These are phyloP conservation scores for Alces alces DNA, from an alignment of 2,113 vertebrate genomes.

Conservation along the genomic window DNA sequence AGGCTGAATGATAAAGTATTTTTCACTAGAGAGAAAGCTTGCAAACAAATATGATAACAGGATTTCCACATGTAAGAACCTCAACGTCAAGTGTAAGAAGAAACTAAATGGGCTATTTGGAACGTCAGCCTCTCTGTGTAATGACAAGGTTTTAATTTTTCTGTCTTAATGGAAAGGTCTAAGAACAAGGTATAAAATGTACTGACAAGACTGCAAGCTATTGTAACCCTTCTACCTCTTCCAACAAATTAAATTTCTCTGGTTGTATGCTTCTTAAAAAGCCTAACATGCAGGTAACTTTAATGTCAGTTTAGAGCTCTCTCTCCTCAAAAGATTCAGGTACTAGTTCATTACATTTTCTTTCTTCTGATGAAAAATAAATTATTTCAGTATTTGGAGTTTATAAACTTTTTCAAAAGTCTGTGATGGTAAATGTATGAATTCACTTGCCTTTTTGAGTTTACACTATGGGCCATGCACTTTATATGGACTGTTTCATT, in stretches of 20 bases:
- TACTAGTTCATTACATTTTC: background rate
- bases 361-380: background rate
- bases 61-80: slow-evolving; percentile 28
- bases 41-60: slow-evolving; percentile 58
- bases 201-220: background rate
- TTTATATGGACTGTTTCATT: background rate
- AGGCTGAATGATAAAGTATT: slow-evolving; percentile 42
- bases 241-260: slow-evolving; percentile 42
- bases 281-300: background rate
- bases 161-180: background rate
- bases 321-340: background rate
- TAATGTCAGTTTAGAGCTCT: background rate
- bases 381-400: background rate
- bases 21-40: slow-evolving; percentile 56
- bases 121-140: background rate
- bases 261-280: background rate
- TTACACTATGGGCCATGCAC: background rate
- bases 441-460: background rate
- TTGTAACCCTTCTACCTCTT: background rate
- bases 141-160: background rate
- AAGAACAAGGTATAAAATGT: background rate
- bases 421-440: background rate
- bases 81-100: background rate
- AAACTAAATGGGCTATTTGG: background rate
- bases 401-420: background rate